Base-by-base conservation (phyloP, 2,113 vertebrate species). In the Sinocyclocheilus anophthalmus region DNA sequence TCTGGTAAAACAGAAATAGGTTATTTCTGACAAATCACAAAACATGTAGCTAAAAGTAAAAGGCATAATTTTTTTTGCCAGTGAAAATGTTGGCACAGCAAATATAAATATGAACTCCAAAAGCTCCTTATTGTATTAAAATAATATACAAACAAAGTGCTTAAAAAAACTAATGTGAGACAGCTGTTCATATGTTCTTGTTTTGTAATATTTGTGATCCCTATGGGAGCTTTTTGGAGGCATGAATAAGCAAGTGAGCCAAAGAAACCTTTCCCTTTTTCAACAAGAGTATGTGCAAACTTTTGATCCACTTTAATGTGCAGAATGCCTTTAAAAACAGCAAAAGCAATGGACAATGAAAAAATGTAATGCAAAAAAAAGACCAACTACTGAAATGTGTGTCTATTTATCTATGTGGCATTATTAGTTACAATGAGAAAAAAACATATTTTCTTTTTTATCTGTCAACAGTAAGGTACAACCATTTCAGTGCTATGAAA, bases 161-260 rank as follows among this genome's bases (percentile, higher is more conserved):
- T 76, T 50, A 48, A 48, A 26, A 24, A 55, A 77, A 20, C 11
- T 78, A 37, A 70, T 79, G 0, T 8, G 5, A n/a, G 30, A 22
- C 14, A 57, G 53, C 3, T 37, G 33, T 79, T n/a, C 30, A 39
- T 59, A 6, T 59, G 53, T 65, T 81, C 33, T 61, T 45, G 55
- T 81, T 81, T 42, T 48, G n/a, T 81, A 81, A 63, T 20, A 61
- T 61, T 61, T 50, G 48, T 55, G 48, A 77, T 30, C 3, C 26
- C 50, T 20, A 2, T 20, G 18, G 55, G 5, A 4, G 14, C 45
- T 76, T 48, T 78, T n/a, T 16, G 37, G 13, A 48, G 78, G n/a
- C 57, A 61, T 42, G 55, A n/a, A 59, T 22, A 37, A 26, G 37
- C 37, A 65, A 65, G 6, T 20, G n/a, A 45, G 59, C 78, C 59